phyloP scores from a whole-genome alignment of 2,797 vertebrate genomes.

The Dendrocincla tyrannina region DNA sequence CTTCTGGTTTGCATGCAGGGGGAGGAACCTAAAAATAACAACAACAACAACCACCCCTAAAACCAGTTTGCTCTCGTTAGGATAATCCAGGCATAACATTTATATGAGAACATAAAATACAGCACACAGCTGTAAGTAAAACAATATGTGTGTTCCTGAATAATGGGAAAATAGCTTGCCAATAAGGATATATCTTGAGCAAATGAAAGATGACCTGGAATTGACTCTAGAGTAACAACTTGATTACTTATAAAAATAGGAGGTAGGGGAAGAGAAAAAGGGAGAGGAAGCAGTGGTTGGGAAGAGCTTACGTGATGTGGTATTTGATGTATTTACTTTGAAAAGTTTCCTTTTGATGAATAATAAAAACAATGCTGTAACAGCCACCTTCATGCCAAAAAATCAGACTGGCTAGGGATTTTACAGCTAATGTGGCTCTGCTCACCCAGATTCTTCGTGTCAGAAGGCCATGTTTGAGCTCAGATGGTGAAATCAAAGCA shows the following conservation, averaged over 20 bases:
- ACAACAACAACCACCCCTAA: constrained; percentile 70
- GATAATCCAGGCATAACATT: constrained; percentile 82
- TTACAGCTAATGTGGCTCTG: constrained; percentile 43
- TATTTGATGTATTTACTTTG: constrained; percentile 67
- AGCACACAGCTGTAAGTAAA: constrained; percentile 82
- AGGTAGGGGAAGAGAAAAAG: constrained; percentile 30
- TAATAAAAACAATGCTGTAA: constrained; percentile 68
- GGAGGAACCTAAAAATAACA: constrained; percentile 52
- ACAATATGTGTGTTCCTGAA: constrained; percentile 82
- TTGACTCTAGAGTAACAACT: constrained; percentile 85
- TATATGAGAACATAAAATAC: constrained; percentile 82
- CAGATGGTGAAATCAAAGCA: constrained; percentile 12
- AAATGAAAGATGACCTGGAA: constrained; percentile 88
- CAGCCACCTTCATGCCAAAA: constrained; percentile 49
- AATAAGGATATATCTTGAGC: constrained; percentile 77
- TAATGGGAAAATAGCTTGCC: constrained; percentile 77
- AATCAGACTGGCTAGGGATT: constrained; percentile 44
- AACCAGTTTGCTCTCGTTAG: constrained; percentile 77
- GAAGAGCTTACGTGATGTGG: constrained; percentile 72
- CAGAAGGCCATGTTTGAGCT: constrained; percentile 16
- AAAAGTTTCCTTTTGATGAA: constrained; percentile 70
- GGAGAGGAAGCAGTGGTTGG: constrained; percentile 76
- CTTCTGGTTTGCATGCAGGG: not conserved
- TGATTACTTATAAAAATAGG: constrained; percentile 82
- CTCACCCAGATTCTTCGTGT: constrained; percentile 36